Percentiles rank a stretch among this genome's conserved stretches.
Evolutionary conservation across 2,113 vertebrate species (phyloP).

Genomic region (Pogona vitticeps): DNA sequence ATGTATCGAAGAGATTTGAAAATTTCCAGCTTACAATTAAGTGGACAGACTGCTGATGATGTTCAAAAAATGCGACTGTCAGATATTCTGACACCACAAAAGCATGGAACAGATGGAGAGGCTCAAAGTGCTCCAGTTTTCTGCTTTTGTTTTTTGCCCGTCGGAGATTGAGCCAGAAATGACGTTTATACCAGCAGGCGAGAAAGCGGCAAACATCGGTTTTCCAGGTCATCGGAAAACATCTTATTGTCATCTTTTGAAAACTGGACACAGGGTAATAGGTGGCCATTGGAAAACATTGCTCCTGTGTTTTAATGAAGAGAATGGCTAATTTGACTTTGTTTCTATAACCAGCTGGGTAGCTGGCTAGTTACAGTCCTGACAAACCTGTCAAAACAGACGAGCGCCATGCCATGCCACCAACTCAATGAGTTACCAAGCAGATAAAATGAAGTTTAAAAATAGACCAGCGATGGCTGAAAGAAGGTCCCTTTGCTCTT

Average conservation of each 20-base stretch:
- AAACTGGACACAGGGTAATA: slow-evolving; percentile 53
- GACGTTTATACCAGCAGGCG: background rate
- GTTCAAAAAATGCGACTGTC: background rate
- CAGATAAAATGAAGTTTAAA: slow-evolving; percentile 11
- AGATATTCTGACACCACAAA: background rate
- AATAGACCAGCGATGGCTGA: background rate
- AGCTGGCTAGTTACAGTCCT: slow-evolving; percentile 49
- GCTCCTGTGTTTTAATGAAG: slow-evolving; percentile 49
- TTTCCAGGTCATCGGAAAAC: slow-evolving; percentile 28
- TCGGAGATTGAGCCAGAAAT: slow-evolving; percentile 22
- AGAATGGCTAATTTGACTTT: slow-evolving; percentile 59
- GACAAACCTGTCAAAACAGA: slow-evolving; percentile 60
- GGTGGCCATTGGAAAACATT: slow-evolving; percentile 58
- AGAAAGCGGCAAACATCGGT: slow-evolving; percentile 44
- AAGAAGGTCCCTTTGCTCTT: background rate
- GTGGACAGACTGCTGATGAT: background rate
- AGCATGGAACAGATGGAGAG: slow-evolving; percentile 9
- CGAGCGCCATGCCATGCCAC: background rate
- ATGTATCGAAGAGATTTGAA: too few relatives aligned
- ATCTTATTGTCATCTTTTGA: slow-evolving; percentile 20
- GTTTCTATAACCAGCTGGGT: slow-evolving; percentile 28
- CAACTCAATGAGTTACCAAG: slow-evolving; percentile 25
- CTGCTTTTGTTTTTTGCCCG: background rate
- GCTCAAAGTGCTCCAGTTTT: background rate
- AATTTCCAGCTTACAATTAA: background rate